A percentile compares a stretch with the other conserved stretches of the same genome.
phyloP scores from a whole-genome alignment of 2,113 vertebrate species.

The Cephalopholis sonnerati region DNA sequence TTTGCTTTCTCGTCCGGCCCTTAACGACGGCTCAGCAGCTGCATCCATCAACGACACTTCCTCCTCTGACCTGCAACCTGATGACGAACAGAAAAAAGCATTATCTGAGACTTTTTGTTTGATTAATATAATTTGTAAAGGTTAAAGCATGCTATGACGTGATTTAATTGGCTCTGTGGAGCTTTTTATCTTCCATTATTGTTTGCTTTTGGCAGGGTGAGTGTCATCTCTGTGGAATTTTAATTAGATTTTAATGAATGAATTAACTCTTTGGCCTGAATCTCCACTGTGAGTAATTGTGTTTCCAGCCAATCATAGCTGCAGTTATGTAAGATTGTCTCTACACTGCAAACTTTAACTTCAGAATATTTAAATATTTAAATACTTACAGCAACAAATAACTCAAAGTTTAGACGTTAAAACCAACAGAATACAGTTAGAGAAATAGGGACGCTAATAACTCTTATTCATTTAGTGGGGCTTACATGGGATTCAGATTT shows the following conservation, averaged over 20 bases:
- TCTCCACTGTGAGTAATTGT: slow-evolving; percentile 12
- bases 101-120: background rate
- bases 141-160: background rate
- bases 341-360: background rate
- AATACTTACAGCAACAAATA: no score
- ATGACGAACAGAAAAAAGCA: background rate
- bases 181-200: background rate
- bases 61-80: slow-evolving; percentile 11
- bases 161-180: background rate
- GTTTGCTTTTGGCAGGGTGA: background rate
- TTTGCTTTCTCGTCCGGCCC: background rate
- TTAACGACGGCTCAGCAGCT: background rate
- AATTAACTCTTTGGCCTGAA: slow-evolving; percentile 30
- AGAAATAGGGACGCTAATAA: no score
- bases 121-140: background rate
- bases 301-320: slow-evolving; percentile 21
- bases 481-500: no score
- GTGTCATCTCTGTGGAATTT: slow-evolving; percentile 55
- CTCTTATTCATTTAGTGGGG: no score
- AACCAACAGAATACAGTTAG: background rate
- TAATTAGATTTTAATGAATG: slow-evolving; percentile 45
- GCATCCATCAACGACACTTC: slow-evolving; percentile 14
- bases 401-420: background rate
- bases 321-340: slow-evolving; percentile 40
- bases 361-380: background rate